phyloP scores from a whole-genome alignment of 2,113 vertebrate genomes.

The Pongo pygmaeus region DNA sequence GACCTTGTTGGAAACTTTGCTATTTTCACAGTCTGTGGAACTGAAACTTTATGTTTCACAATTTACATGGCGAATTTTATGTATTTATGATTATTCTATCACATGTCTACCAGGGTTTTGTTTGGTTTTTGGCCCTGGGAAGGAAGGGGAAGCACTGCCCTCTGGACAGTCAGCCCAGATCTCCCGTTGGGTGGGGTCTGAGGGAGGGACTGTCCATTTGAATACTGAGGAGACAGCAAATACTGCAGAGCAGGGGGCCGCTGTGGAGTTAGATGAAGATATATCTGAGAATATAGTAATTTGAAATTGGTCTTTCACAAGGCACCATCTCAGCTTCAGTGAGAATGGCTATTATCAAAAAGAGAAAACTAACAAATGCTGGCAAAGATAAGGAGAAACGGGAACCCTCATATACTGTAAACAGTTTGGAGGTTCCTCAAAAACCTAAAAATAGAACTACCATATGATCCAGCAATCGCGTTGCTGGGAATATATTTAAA shows the following conservation, averaged over 20 bases:
- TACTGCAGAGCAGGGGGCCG: not conserved
- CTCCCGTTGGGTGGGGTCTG: accelerated
- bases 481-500: not conserved
- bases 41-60: too few relatives aligned
- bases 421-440: not conserved
- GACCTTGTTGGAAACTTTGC: not conserved
- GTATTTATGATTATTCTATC: not conserved
- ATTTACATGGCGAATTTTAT: not conserved
- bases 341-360: not conserved
- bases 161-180: not conserved
- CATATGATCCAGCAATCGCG: not conserved
- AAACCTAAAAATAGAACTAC: not conserved
- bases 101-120: not conserved
- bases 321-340: not conserved
- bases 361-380: not conserved
- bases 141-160: not conserved
- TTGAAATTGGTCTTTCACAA: not conserved
- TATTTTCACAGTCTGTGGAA: not conserved
- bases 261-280: not conserved
- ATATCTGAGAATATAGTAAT: not conserved
- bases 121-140: not conserved
- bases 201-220: not conserved
- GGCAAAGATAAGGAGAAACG: not conserved
- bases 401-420: not conserved
- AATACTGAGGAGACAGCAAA: not conserved